These are phyloP conservation scores for Magallana ariakensis DNA, from an alignment of 1,140 invertebrate genomes.

Conservation along the genomic window DNA sequence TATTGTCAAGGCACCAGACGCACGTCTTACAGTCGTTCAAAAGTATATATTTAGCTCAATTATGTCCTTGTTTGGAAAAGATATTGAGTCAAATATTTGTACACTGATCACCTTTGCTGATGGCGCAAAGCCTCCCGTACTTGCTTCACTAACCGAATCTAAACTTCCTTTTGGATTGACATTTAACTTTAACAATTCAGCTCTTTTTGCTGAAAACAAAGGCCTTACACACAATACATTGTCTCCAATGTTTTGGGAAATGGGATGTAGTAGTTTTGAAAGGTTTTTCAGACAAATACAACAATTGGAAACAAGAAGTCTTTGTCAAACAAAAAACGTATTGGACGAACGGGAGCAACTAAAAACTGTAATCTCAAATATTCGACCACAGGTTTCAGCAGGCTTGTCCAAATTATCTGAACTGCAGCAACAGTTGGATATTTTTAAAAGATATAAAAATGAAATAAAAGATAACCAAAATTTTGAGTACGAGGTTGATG, in stretches of 20 bases:
- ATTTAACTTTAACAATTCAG: slow-evolving; percentile 43
- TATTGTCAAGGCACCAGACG: slow-evolving; percentile 43
- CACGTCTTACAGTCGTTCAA: slow-evolving; percentile 25
- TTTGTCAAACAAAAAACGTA: slow-evolving; percentile 51
- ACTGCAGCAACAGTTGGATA: background rate
- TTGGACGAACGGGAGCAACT: slow-evolving; percentile 40
- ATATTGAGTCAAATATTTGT: slow-evolving; percentile 61
- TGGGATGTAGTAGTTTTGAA: slow-evolving; percentile 46
- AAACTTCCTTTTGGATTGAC: slow-evolving; percentile 24
- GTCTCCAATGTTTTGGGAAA: slow-evolving; percentile 50
- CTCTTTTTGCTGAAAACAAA: slow-evolving; percentile 25
- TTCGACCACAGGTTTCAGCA: slow-evolving; percentile 34
- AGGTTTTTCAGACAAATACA: slow-evolving; percentile 35
- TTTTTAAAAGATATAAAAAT: slow-evolving; percentile 45
- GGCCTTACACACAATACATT: background rate
- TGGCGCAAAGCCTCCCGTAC: slow-evolving; percentile 40
- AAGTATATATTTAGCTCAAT: slow-evolving; percentile 62
- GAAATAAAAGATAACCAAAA: slow-evolving; percentile 53
- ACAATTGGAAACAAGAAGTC: slow-evolving; percentile 43
- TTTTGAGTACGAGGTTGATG: slow-evolving; percentile 38
- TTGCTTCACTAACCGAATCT: slow-evolving; percentile 37
- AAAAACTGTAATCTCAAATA: slow-evolving; percentile 34
- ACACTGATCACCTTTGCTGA: slow-evolving; percentile 62
- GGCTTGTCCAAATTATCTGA: slow-evolving; percentile 34
- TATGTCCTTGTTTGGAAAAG: slow-evolving; percentile 62